Percentiles rank a stretch among this genome's conserved stretches.
Conservation (phyloP, 2,888 invertebrate species). For the Conchocele bisecta region DNA sequence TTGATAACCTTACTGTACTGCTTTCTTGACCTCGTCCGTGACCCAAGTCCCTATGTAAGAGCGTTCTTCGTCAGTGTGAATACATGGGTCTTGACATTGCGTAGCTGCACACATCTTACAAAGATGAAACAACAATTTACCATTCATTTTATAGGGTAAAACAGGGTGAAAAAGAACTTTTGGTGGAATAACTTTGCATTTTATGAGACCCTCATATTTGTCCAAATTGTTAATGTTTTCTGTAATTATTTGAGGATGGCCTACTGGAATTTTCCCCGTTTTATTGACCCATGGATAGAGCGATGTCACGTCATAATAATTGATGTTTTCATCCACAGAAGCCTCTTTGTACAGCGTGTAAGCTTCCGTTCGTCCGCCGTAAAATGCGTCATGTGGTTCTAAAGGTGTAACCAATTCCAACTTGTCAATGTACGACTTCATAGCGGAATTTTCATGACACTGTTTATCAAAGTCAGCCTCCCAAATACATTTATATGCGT, state of each 20-base stretch:
- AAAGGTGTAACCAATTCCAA: too few relatives aligned
- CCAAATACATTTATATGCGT: constrained; percentile 55
- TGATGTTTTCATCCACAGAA: constrained; percentile 5
- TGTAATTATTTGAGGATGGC: not conserved
- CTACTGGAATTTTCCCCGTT: constrained; percentile 4
- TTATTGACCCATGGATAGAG: constrained; percentile 29
- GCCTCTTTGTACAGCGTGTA: constrained; percentile 31
- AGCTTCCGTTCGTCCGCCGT: constrained; percentile 29
- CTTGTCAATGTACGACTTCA: constrained; percentile 41
- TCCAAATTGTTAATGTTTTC: not conserved
- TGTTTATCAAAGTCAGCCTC: constrained; percentile 56
- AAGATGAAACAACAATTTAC: too few relatives aligned
- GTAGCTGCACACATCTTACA: too few relatives aligned
- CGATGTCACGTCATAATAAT: constrained; percentile 32
- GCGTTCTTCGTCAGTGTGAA: constrained; percentile 8
- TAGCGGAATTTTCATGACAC: constrained; percentile 23
- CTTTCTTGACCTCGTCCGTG: constrained; percentile 35
- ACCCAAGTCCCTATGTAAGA: constrained; percentile 35
- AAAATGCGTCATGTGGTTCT: too few relatives aligned
- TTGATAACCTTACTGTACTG: constrained; percentile 29
- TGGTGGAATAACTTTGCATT: not conserved
- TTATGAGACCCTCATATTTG: not conserved
- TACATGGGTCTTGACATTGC: not conserved
- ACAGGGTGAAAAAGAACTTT: not conserved
- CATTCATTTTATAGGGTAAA: too few relatives aligned